A percentile compares a stretch with the other conserved stretches of the same genome.
phyloP scores from a whole-genome alignment of 2,797 vertebrate genomes.

The Parauchenoglanis punctatus region DNA sequence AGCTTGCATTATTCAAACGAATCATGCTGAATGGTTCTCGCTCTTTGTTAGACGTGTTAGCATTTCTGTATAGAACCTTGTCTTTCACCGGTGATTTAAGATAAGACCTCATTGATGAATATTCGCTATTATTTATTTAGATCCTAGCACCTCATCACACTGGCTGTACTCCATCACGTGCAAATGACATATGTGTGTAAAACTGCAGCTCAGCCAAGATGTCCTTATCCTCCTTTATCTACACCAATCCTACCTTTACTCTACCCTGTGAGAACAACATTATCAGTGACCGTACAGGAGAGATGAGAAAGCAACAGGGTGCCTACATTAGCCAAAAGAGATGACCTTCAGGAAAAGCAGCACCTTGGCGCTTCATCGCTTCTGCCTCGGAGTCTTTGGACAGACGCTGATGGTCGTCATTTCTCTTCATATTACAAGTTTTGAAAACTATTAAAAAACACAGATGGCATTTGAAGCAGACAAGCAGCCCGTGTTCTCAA shows the following conservation, averaged over 20 bases:
- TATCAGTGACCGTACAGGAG: conserved; percentile 36
- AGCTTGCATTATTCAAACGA: not conserved
- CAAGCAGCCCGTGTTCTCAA: conserved; percentile 35
- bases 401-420: conserved; percentile 18
- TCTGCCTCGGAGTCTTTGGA: conserved; percentile 12
- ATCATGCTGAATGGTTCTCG: not conserved
- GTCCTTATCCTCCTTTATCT: conserved; percentile 26
- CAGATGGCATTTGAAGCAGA: conserved; percentile 39
- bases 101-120: not conserved
- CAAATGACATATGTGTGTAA: conserved; percentile 24
- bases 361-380: conserved; percentile 5
- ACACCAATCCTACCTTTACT: not conserved
- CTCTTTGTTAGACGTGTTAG: not conserved
- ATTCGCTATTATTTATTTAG: not conserved
- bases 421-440: not conserved
- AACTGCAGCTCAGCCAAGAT: conserved; percentile 5
- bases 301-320: conserved; percentile 9
- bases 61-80: not conserved
- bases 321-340: conserved; percentile 37
- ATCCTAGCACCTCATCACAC: not conserved
- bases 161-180: not conserved
- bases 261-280: conserved; percentile 31
- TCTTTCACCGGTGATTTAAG: not conserved
- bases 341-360: conserved; percentile 47
- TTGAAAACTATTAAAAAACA: conserved; percentile 16